Percentiles rank a stretch among this genome's conserved stretches.
phyloP scores from a whole-genome alignment of 2,113 vertebrate genomes.

The Apistogramma diplotaenia region DNA sequence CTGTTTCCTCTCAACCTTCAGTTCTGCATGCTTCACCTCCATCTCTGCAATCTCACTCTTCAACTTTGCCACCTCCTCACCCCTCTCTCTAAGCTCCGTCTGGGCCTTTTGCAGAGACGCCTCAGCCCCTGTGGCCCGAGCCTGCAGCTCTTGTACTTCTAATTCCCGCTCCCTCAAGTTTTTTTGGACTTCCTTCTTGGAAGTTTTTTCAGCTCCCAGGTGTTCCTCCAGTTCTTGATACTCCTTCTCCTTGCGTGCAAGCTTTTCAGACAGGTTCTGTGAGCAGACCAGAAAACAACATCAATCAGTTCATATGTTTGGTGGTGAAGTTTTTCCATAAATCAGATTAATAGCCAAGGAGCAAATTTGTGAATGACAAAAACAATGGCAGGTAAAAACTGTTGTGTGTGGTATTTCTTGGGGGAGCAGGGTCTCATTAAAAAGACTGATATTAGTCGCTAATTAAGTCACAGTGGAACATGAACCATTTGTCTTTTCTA shows the following conservation, averaged over 20 bases:
- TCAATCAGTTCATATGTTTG: neutral
- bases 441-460: neutral
- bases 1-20: conserved; percentile 93
- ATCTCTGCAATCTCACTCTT: conserved; percentile 85
- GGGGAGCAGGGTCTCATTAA: neutral
- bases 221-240: conserved; percentile 83
- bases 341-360: neutral
- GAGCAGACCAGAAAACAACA: neutral
- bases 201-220: conserved; percentile 79
- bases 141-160: conserved; percentile 89
- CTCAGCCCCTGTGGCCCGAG: conserved; percentile 80
- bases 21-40: conserved; percentile 87
- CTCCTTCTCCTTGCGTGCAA: conserved; percentile 83
- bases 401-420: neutral
- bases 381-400: neutral
- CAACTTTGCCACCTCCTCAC: conserved; percentile 81
- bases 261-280: conserved; percentile 85
- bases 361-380: neutral
- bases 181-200: conserved; percentile 83
- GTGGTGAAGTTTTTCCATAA: neutral
- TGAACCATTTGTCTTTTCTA: neutral
- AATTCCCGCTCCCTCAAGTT: conserved; percentile 86
- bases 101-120: conserved; percentile 81
- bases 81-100: conserved; percentile 81
- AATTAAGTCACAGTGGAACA: neutral